These are phyloP conservation scores for Phyto melanocephala DNA, from an alignment of 2,888 invertebrate genomes.

Conservation along the genomic window DNA sequence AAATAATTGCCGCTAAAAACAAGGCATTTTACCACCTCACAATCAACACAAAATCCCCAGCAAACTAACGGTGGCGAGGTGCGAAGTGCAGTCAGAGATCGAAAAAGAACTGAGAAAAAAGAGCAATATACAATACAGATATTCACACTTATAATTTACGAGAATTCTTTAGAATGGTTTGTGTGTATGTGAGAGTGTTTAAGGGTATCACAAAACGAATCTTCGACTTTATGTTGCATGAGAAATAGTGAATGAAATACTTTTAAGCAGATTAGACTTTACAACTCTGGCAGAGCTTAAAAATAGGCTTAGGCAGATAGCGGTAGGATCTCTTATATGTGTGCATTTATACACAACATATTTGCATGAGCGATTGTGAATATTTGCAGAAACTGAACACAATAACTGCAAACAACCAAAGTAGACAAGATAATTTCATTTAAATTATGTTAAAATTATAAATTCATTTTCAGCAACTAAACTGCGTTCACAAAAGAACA, in stretches of 20 bases:
- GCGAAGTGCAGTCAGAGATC: constrained; percentile 8
- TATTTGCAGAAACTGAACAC: constrained; percentile 19
- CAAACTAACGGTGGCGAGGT: constrained; percentile 43
- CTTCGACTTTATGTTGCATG: constrained; percentile 61
- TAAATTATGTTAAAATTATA: constrained; percentile 65
- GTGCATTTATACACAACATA: neutral
- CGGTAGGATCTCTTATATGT: constrained; percentile 39
- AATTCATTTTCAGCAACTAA: constrained; percentile 58
- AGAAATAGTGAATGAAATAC: constrained; percentile 65
- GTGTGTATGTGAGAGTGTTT: constrained; percentile 61
- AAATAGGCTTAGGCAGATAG: constrained; percentile 41
- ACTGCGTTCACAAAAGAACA: neutral
- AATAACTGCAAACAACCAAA: constrained; percentile 40
- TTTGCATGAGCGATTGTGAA: constrained; percentile 10
- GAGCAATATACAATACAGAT: neutral
- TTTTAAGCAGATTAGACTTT: constrained; percentile 64
- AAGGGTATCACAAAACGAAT: constrained; percentile 59
- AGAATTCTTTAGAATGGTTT: constrained; percentile 57
- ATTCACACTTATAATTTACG: constrained; percentile 64
- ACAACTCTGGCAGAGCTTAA: constrained; percentile 41
- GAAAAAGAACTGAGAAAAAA: neutral
- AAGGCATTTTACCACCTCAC: constrained; percentile 64
- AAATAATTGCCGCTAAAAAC: constrained; percentile 65
- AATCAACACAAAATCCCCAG: constrained; percentile 40
- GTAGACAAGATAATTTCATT: constrained; percentile 63